Conservation (phyloP, 2,888 invertebrate genomes). For the Seira musarum region DNA sequence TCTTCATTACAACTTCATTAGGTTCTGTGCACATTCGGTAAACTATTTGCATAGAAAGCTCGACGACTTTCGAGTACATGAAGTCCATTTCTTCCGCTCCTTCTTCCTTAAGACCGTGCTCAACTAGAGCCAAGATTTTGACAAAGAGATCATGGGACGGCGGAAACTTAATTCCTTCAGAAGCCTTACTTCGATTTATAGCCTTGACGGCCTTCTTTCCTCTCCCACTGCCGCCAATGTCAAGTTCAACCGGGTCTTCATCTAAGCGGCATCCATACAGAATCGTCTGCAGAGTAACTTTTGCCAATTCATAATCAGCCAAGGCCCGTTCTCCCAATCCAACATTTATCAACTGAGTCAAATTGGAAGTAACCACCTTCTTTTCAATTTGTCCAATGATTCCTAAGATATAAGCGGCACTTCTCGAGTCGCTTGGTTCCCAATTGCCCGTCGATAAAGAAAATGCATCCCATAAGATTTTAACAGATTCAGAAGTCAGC, state of each 20-base stretch:
- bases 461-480: conserved; percentile 66
- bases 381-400: conserved; percentile 56
- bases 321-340: conserved; percentile 61
- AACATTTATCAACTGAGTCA: conserved; percentile 56
- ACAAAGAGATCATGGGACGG: conserved; percentile 56
- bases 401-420: conserved; percentile 63
- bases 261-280: conserved; percentile 59
- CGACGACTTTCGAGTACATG: conserved; percentile 57
- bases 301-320: conserved; percentile 59
- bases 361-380: conserved; percentile 60
- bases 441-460: conserved; percentile 50
- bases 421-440: conserved; percentile 51
- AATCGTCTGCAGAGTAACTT: conserved; percentile 65
- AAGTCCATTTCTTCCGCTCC: conserved; percentile 47
- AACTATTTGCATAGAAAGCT: conserved; percentile 62
- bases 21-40: conserved; percentile 65
- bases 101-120: conserved; percentile 57
- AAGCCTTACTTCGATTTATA: not conserved
- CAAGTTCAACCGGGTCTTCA: conserved; percentile 28
- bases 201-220: conserved; percentile 29
- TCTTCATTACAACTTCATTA: conserved; percentile 33
- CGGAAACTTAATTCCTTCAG: conserved; percentile 43
- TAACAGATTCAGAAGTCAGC: conserved; percentile 45
- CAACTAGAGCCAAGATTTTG: conserved; percentile 54
- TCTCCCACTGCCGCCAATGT: conserved; percentile 18